Evolutionary conservation across 2,888 invertebrate species (phyloP), one percentile per base, ranked within the genome.

Genomic region (Andrena minutula): DNA sequence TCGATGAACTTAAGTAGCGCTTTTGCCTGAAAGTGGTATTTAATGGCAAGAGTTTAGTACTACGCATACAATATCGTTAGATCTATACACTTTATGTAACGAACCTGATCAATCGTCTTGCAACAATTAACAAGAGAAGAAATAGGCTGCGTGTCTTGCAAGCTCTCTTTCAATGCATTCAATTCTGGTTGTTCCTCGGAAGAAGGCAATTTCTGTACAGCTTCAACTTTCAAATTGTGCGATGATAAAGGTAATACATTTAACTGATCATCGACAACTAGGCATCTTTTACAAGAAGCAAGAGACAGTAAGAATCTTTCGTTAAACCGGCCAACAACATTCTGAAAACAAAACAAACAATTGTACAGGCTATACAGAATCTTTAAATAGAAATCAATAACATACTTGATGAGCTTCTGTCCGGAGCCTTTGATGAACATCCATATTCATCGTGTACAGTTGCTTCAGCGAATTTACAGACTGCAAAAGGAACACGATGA

Each of bases 381-480:
- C 47, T 41, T 53, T 1, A n/a, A 8, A 10, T 2, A 10, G 47
- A 73, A 56, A 12, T 68, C 7, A 58, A 30, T 56, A 16, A 61
- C 12, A 73, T 88, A 90, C 91, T 82, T 97, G 96, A 93, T 99
- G 98, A 0, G 99, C 97, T 95, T 99, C 99, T 0, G 99, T 99
- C 87, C 99, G 96, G 93, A 98, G 99, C 88, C 98, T 95, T 85
- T 98, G 96, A 95, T 99, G 99, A 0, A 99, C 99, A 95, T 99
- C 99, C 99, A 99, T 99, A 84, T 97, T 97, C 95, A 99, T 97
- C 0, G 99, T 97, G 93, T 98, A 99, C 3, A 99, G 95, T 93
- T 99, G 99, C 92, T 98, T 97, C 30, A 99, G 94, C 0, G 99
- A 99, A 75, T 96, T 95, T 91, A 99, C 95, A 0, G 97, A 96